Evolutionary conservation across 2,888 invertebrate genomes (phyloP).

Genomic region (Melieria crassipennis): DNA sequence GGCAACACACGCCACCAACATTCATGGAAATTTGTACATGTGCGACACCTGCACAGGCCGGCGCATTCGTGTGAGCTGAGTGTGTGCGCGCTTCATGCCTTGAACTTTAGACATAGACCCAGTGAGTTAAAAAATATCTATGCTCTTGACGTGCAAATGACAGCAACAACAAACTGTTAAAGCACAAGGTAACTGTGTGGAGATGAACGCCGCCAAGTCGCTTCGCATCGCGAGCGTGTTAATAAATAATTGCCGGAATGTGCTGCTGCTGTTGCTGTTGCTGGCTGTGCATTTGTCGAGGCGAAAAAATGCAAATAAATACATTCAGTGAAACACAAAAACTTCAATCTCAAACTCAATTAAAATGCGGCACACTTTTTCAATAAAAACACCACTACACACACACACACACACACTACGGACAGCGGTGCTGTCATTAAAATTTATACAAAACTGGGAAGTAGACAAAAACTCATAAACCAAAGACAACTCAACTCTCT

Average conservation of each 20-base stretch:
- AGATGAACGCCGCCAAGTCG: too few species aligned
- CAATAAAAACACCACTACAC: not conserved
- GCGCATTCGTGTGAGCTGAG: not conserved
- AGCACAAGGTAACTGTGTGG: too few species aligned
- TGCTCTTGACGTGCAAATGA: too few species aligned
- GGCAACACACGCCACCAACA: too few species aligned
- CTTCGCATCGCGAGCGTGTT: too few species aligned
- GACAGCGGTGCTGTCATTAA: not conserved
- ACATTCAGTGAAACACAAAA: not conserved
- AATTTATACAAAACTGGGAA: too few species aligned
- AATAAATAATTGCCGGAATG: not conserved
- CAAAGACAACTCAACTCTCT: too few species aligned
- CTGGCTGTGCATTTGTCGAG: not conserved
- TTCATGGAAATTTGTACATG: not conserved
- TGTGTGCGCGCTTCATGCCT: constrained; percentile 5
- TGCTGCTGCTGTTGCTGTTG: constrained; percentile 6
- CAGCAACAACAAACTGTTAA: too few species aligned
- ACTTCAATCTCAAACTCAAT: constrained; percentile 9
- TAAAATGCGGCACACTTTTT: constrained; percentile 17
- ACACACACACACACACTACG: not conserved
- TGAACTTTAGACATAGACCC: constrained; percentile 25
- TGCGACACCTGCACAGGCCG: constrained; percentile 1
- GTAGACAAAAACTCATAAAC: too few species aligned
- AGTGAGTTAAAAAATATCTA: too few species aligned
- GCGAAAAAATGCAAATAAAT: not conserved